These are phyloP conservation scores for Rhamphomyia laevipes DNA, from an alignment of 2,888 invertebrate species.

Conservation along the genomic window DNA sequence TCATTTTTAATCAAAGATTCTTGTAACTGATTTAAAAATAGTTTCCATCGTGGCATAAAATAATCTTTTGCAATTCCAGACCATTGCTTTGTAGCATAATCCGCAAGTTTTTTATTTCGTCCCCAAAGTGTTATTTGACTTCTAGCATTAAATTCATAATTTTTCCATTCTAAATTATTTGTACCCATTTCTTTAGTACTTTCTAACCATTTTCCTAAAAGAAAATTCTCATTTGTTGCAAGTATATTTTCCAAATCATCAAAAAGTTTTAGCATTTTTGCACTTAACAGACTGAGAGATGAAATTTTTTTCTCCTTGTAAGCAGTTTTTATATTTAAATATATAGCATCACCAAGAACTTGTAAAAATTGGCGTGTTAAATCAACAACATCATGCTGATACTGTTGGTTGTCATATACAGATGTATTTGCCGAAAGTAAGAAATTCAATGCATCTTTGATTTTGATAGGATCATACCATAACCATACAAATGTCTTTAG, in stretches of 20 bases:
- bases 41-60: conserved; percentile 63
- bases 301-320: conserved; percentile 24
- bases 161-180: conserved; percentile 33
- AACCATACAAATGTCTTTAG: conserved; percentile 56
- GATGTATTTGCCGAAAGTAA: conserved; percentile 30
- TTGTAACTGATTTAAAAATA: conserved; percentile 52
- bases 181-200: conserved; percentile 46
- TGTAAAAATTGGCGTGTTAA: conserved; percentile 75
- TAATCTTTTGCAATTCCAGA: conserved; percentile 55
- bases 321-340: conserved; percentile 44
- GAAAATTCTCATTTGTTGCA: conserved; percentile 49
- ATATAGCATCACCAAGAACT: conserved; percentile 55
- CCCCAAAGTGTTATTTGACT: conserved; percentile 95
- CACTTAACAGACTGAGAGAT: conserved; percentile 26
- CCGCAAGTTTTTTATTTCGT: conserved; percentile 75
- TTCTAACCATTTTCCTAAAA: conserved; percentile 59
- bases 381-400: conserved; percentile 73
- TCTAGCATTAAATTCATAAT: conserved; percentile 68
- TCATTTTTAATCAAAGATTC: conserved; percentile 41
- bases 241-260: conserved; percentile 53
- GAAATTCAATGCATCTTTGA: conserved; percentile 45
- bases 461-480: conserved; percentile 54
- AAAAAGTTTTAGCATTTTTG: conserved; percentile 43
- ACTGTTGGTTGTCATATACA: conserved; percentile 22
- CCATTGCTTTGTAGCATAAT: conserved; percentile 94